These are phyloP conservation scores for Diarsia brunnea DNA, from an alignment of 2,888 invertebrate species.

Conservation along the genomic window DNA sequence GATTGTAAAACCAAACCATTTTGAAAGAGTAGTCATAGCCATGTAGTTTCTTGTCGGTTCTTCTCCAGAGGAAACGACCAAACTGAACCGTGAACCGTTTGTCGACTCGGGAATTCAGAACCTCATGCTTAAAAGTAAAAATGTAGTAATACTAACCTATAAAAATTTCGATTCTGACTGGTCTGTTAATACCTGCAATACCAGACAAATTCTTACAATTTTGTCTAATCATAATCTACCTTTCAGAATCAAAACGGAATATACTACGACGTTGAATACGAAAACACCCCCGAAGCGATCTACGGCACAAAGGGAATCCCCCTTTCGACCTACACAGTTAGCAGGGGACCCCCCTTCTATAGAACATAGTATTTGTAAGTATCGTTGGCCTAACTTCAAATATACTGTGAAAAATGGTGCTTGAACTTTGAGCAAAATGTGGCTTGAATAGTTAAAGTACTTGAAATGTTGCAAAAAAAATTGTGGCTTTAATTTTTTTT, in stretches of 20 bases:
- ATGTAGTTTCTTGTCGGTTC: no score
- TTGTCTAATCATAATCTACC: neutral
- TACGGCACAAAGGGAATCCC: slow-evolving; percentile 93
- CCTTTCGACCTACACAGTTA: slow-evolving; percentile 95
- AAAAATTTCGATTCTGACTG: no score
- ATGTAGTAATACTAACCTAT: no score
- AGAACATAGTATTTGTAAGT: slow-evolving; percentile 75
- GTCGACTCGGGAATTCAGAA: no score
- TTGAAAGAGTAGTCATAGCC: no score
- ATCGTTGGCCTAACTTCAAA: slow-evolving; percentile 49
- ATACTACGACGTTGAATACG: slow-evolving; percentile 97
- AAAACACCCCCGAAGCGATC: slow-evolving; percentile 91
- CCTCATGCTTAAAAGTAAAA: no score
- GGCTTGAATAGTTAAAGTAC: slow-evolving; percentile 13
- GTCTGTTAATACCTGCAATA: no score
- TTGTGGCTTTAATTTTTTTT: neutral
- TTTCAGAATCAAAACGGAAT: slow-evolving; percentile 96
- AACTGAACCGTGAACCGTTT: no score
- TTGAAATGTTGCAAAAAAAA: neutral
- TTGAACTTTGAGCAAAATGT: slow-evolving; percentile 21
- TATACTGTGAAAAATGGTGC: slow-evolving; percentile 47
- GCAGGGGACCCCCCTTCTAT: slow-evolving; percentile 92
- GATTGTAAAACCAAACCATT: no score
- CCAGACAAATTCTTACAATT: no score
- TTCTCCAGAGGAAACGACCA: no score